Conservation (phyloP, 2,113 vertebrate genomes). For the Ursus arctos region DNA sequence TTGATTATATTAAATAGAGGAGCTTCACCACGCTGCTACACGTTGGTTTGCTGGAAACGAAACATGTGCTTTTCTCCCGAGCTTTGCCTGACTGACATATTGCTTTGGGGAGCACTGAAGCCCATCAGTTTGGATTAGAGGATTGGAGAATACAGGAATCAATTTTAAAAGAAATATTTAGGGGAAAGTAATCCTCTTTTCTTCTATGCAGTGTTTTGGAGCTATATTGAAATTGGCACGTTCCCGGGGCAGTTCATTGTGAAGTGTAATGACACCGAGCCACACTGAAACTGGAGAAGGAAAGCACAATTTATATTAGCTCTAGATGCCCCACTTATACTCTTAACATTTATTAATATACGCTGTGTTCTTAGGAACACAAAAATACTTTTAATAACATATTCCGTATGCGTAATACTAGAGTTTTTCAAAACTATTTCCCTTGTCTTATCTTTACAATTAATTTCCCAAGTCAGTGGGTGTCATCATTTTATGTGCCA, state of each 20-base stretch:
- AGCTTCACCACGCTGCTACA: neutral
- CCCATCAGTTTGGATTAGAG: neutral
- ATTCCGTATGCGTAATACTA: neutral
- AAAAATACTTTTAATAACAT: neutral
- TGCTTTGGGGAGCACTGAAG: neutral
- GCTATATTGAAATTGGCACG: neutral
- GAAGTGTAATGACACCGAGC: neutral
- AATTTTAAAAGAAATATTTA: slow-evolving; percentile 50
- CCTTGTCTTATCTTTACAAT: neutral
- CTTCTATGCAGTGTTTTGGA: neutral
- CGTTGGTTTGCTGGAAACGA: neutral
- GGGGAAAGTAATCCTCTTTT: slow-evolving; percentile 25
- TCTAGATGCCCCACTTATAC: neutral
- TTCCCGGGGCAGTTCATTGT: neutral
- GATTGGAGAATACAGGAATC: neutral
- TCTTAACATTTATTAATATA: neutral
- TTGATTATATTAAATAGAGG: neutral
- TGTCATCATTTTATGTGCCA: neutral
- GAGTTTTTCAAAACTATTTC: neutral
- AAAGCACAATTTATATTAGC: slow-evolving; percentile 8
- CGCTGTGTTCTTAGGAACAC: neutral
- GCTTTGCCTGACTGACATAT: neutral
- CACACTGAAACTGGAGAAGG: neutral
- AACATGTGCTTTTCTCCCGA: neutral
- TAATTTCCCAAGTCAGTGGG: neutral